Evolutionary conservation across 2,113 vertebrate genomes (phyloP).

Genomic region (Tachysurus vachellii): DNA sequence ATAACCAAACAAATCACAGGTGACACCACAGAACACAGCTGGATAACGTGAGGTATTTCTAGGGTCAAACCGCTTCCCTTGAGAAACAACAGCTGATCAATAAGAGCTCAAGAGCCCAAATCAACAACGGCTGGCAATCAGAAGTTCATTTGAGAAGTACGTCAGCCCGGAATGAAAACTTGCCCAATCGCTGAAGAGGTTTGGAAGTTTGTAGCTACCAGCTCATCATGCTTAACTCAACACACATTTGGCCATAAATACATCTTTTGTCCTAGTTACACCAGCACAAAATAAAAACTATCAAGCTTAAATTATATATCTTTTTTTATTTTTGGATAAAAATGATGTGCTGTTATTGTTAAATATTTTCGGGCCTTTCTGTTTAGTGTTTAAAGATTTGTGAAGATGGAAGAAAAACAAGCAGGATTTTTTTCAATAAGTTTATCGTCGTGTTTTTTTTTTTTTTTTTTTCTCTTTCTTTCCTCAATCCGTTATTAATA

Average conservation of each 20-base stretch:
- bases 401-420: too few relatives aligned
- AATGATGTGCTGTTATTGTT: background rate
- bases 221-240: background rate
- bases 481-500: background rate
- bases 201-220: slow-evolving; percentile 18
- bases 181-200: background rate
- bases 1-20: background rate
- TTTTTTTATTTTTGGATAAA: background rate
- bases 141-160: slow-evolving; percentile 3
- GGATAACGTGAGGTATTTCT: background rate
- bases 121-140: slow-evolving; percentile 5
- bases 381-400: background rate
- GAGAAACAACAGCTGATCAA: background rate
- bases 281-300: background rate
- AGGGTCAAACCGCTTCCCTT: background rate
- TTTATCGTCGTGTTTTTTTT: too few relatives aligned
- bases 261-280: background rate
- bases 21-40: background rate
- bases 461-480: too few relatives aligned
- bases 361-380: background rate
- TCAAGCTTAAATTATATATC: background rate
- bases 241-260: background rate
- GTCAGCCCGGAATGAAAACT: background rate
- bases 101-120: background rate
- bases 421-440: too few relatives aligned